Evolutionary conservation across 2,888 invertebrate genomes (phyloP), one percentile per base, ranked within the genome.

Genomic region (Pteria penguin): DNA sequence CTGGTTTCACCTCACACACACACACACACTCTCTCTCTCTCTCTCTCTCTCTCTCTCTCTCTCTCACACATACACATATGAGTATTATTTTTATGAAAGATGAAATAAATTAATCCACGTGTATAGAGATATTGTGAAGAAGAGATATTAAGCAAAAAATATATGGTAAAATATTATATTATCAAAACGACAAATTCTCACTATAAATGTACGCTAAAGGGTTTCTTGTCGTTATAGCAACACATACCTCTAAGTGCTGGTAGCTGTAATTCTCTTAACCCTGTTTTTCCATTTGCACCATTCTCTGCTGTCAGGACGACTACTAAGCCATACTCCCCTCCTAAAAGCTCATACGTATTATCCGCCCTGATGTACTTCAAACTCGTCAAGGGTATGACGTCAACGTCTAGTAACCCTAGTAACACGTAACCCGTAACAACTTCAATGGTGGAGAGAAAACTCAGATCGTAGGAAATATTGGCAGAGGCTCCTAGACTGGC

Each of bases 381-480:
- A 88, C 94, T 95, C 33, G 97, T 97, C 84, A 98, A 93, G 36
- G 97, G 95, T 84, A 98, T 96, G 85, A 95, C 94, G 79, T 94
- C 94, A 27, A 97, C 96, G 90, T 97, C 96, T 55, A 86, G 73
- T 33, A 87, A 71, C 67, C 97, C 97, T 89, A 98, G 97, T 80
- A 98, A 94, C 75, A 98, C 97, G 92, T 98, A 98, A 45, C 98
- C 98, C 22, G 98, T 98, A 80, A 98, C 98, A 84, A 93, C 98
- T 73, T 97, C 94, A 85, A 98, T 98, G 92, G 97, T 95, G 91
- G 97, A 95, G 75, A 98, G 94, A 92, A 98, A 98, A 85, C 96
- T 96, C 82, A 98, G 94, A 92, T 98, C 97, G 93, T 96, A 94
- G 80, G 95, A 95, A 82, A 95, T 94, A 45, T 85, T 84, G 14